These are phyloP conservation scores for Chaetogeoica ovagalla DNA, from an alignment of 2,888 invertebrate genomes.

Conservation along the genomic window DNA sequence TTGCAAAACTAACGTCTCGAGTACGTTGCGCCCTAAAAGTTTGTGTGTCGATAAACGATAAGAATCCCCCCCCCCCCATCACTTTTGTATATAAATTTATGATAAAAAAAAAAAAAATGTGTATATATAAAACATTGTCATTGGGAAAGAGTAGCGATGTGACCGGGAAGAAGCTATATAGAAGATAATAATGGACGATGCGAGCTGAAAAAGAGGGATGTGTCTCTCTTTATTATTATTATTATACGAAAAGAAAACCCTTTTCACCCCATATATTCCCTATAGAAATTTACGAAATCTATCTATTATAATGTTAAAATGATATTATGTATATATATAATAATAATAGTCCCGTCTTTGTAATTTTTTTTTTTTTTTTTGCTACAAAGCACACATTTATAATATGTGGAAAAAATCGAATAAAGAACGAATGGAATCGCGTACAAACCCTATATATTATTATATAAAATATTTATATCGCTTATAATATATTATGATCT, in stretches of 20 bases:
- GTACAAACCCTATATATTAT: no score
- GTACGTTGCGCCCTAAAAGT: slow-evolving; percentile 27
- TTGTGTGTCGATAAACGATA: slow-evolving; percentile 38
- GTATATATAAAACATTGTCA: slow-evolving; percentile 17
- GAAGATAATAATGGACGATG: slow-evolving; percentile 24
- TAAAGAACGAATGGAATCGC: not conserved
- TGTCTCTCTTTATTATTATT: slow-evolving; percentile 29
- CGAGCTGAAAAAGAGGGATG: not conserved
- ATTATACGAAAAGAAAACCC: slow-evolving; percentile 24
- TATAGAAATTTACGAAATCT: slow-evolving; percentile 38
- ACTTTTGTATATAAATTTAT: slow-evolving; percentile 1
- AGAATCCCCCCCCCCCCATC: slow-evolving; percentile 29
- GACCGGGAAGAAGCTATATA: slow-evolving; percentile 5
- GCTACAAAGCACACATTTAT: slow-evolving; percentile 23
- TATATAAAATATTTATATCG: no score
- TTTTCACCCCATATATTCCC: slow-evolving; percentile 25
- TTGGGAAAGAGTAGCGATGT: not conserved
- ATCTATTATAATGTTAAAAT: slow-evolving; percentile 34
- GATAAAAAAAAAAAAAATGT: not conserved
- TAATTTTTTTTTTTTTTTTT: slow-evolving; percentile 16
- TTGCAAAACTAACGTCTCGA: slow-evolving; percentile 30
- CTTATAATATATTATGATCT: no score
- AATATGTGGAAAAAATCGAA: slow-evolving; percentile 7
- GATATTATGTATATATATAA: not conserved
- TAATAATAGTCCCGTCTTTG: slow-evolving; percentile 11